These are phyloP conservation scores for Eupithecia vulgata DNA, from an alignment of 2,888 invertebrate genomes.

Conservation along the genomic window DNA sequence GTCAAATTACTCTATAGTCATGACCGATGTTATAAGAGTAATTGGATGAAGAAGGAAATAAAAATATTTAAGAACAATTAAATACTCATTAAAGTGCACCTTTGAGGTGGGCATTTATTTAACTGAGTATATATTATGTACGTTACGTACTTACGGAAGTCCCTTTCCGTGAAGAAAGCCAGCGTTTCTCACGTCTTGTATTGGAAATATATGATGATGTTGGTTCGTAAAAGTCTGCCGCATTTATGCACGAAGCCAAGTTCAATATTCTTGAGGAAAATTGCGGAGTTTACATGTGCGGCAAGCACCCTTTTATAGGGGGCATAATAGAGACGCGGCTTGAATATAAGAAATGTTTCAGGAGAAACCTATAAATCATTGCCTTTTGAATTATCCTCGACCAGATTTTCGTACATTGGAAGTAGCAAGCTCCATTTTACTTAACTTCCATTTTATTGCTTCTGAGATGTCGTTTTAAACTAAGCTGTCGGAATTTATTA, in stretches of 20 bases:
- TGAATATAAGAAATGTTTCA: constrained; percentile 20
- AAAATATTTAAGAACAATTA: not conserved
- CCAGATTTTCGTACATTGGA: constrained; percentile 11
- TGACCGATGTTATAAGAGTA: not conserved
- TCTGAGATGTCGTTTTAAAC: not conserved
- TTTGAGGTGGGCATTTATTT: not conserved
- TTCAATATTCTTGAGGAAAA: constrained; percentile 46
- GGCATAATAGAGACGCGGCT: constrained; percentile 37
- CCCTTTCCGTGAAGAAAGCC: not conserved
- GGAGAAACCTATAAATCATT: constrained; percentile 23
- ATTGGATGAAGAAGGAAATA: not conserved
- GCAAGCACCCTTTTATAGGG: constrained; percentile 36
- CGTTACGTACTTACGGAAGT: too few species aligned
- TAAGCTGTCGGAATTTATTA: not conserved
- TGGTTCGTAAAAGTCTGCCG: not conserved
- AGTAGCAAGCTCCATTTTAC: constrained; percentile 12
- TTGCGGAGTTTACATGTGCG: constrained; percentile 39
- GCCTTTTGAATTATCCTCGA: constrained; percentile 18
- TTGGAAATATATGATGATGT: constrained; percentile 15
- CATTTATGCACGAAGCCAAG: constrained; percentile 17
- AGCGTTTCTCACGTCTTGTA: constrained; percentile 9
- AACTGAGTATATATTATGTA: not conserved
- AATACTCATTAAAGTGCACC: too few species aligned
- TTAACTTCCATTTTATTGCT: constrained; percentile 26
- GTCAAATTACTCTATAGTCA: not conserved